A percentile compares a stretch with the other conserved stretches of the same genome.
These are phyloP conservation scores for Ginglymostoma cirratum DNA, from an alignment of 2,113 vertebrate genomes.

Conservation along the genomic window DNA sequence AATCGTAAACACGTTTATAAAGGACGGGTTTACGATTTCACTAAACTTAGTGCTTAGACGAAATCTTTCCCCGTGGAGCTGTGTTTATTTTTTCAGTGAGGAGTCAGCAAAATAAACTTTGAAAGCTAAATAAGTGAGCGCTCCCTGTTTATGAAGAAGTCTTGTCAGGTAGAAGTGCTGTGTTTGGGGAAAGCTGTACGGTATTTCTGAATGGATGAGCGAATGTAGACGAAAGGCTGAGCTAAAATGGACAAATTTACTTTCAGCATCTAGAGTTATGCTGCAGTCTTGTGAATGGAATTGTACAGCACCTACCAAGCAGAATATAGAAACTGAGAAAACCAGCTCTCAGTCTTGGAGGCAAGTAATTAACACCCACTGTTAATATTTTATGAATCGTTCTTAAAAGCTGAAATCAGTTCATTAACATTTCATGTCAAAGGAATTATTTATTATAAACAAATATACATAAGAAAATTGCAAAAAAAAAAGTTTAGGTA, in stretches of 20 bases:
- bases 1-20: slow-evolving; percentile 33
- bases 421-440: slow-evolving; percentile 5
- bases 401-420: neutral
- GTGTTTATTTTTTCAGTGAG: slow-evolving; percentile 7
- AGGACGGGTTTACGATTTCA: slow-evolving; percentile 34
- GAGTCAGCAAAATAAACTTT: neutral
- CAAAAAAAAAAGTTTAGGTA: neutral
- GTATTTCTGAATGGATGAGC: slow-evolving; percentile 9
- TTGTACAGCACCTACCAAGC: neutral
- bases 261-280: neutral
- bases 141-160: too few species aligned
- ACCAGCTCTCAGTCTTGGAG: neutral
- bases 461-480: neutral
- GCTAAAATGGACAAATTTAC: neutral
- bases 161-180: neutral
- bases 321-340: neutral
- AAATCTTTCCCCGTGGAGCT: slow-evolving; percentile 29
- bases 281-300: neutral
- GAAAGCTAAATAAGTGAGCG: neutral
- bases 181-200: too few species aligned
- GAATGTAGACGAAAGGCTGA: neutral
- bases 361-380: neutral
- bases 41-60: slow-evolving; percentile 21
- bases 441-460: neutral
- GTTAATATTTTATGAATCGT: neutral